Evolutionary conservation across 2,113 vertebrate genomes (phyloP), one percentile per base, ranked within the genome.

Genomic region (Calidris pugnax): DNA sequence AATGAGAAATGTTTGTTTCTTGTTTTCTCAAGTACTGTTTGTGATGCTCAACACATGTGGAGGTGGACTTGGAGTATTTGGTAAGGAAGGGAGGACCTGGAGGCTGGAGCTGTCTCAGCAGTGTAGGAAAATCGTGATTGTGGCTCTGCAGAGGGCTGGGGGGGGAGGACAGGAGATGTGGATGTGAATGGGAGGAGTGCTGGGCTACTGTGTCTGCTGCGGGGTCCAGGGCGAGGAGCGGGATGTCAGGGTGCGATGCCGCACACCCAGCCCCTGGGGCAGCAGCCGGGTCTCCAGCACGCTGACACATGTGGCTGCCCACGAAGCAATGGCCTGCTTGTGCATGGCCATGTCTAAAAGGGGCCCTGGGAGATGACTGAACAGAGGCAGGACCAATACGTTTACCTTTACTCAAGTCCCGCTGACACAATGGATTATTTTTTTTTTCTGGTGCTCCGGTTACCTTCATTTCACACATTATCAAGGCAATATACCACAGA

Each of bases 401-500:
- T 28, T 66, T 89, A 5, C 53, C 33, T 83, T 47, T 50, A 20
- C 60, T 55, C 0, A 0, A 73, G 45, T 84, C 14, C 32, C 4
- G 21, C 47, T 43, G 47, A 35, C 13, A 26, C n/a, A 35, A 18
- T 1, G 27, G 60, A 53, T 53, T 62, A 12, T 23, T 60, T 33
- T 43, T 74, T 56, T 84, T 76, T 51, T 14, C 74, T 85, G 47
- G 47, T 80, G 33, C 67, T 91, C 43, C 27, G 22, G 62, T 68
- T 71, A 56, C 59, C 60, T 75, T 90, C 62, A 59, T 87, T 97
- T 96, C 87, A 74, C 62, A 94, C 80, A 93, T 96, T 91, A 93
- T 92, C 85, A 92, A 88, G 83, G 78, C 86, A 87, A 53, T 48
- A 66, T 48, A 81, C 47, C 39, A 79, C 56, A 88, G 73, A 55